Evolutionary conservation across 2,797 vertebrate genomes (phyloP), one percentile per base, ranked within the genome.

Genomic region (Paguma larvata): DNA sequence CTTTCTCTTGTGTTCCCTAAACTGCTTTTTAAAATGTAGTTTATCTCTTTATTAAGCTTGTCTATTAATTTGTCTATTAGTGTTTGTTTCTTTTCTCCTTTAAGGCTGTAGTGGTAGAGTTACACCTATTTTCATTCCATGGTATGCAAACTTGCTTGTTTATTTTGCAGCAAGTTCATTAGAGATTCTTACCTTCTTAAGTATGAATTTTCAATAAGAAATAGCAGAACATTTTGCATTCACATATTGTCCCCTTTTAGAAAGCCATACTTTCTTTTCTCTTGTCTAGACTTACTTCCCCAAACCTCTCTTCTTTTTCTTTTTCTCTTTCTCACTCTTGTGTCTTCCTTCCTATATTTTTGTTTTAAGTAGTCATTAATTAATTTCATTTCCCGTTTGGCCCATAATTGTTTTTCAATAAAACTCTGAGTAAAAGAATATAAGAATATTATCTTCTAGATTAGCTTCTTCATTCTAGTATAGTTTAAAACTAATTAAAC

Each of bases 1-100:
- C 98, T 99, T 98, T 99, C 98, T 99, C 99, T 99, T 99, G 98
- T 99, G 99, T 99, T 98, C 98, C 98, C 98, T 99, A 98, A 98
- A 99, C 99, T 98, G 98, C 98, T 98, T 98, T 98, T 98, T 95
- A 97, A 97, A 97, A 98, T 75, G 97, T 97, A 97, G 98, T 99
- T 99, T 98, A 98, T 98, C 97, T 98, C 98, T 98, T 98, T 96
- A 98, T 95, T 98, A 94, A 98, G 95, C 98, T 97, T 98, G 97
- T 99, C 98, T 98, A 96, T 98, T 97, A 97, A 98, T 98, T 98
- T 98, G 97, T 99, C 98, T 98, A 92, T 96, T 96, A 97, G 97
- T 98, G 95, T 98, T 98, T 98, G 97, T 98, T 98, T 96, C 96
- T 98, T 98, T 98, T 97, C 97, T 98, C 96, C 94, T 98, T 98